Evolutionary conservation across 2,113 vertebrate species (phyloP).

Genomic region (Grammomys dolichurus): DNA sequence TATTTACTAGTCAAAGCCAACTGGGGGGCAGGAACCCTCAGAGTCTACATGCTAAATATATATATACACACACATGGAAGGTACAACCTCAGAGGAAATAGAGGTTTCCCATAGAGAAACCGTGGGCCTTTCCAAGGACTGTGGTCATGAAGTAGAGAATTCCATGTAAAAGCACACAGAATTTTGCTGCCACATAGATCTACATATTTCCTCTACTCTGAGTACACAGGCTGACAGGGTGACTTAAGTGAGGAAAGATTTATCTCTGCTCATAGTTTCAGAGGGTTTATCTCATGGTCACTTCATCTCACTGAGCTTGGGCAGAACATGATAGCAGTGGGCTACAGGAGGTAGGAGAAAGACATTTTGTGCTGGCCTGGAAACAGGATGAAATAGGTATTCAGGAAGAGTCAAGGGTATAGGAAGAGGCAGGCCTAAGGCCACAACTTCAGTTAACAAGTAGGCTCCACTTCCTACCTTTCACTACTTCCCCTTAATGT

Average conservation of each 20-base stretch:
- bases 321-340: neutral
- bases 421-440: neutral
- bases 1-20: no score
- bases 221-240: neutral
- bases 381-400: neutral
- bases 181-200: neutral
- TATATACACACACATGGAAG: neutral
- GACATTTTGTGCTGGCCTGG: neutral
- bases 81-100: neutral
- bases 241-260: neutral
- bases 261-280: neutral
- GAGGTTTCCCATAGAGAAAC: neutral
- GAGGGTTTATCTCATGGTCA: neutral
- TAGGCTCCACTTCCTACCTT: neutral
- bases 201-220: neutral
- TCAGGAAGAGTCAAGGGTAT: neutral
- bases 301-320: neutral
- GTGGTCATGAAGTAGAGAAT: neutral
- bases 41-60: neutral
- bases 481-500: neutral
- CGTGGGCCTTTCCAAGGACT: neutral
- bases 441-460: neutral
- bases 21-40: no score
- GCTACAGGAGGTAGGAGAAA: neutral
- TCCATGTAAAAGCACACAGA: neutral